These are phyloP conservation scores for Ischnura elegans DNA, from an alignment of 2,888 invertebrate genomes.

Conservation along the genomic window DNA sequence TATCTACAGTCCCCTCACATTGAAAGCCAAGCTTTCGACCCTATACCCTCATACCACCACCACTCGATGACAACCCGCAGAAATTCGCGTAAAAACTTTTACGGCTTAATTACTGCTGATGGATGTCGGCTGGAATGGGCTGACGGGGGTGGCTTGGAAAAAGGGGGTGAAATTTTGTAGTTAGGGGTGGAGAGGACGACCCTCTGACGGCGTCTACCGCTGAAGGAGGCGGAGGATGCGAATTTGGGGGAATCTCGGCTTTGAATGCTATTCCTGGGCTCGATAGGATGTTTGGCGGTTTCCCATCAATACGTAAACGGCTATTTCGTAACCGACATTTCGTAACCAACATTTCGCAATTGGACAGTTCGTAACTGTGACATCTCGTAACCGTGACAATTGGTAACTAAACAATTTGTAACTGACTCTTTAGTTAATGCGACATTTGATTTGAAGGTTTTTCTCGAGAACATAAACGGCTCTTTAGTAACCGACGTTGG, in stretches of 20 bases:
- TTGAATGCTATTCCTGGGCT: too few species aligned
- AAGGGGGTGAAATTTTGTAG: neutral
- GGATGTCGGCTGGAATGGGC: constrained; percentile 2
- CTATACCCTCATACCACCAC: neutral
- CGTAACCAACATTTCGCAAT: too few species aligned
- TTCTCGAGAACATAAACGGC: too few species aligned
- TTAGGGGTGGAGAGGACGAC: neutral
- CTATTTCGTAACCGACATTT: too few species aligned
- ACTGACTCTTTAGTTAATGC: too few species aligned
- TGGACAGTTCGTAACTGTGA: too few species aligned
- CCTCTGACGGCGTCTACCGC: neutral
- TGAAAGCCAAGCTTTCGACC: neutral
- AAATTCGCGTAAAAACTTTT: constrained; percentile 55
- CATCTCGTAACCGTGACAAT: too few species aligned
- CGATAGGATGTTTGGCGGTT: too few species aligned
- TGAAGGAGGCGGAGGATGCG: neutral
- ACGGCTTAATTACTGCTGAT: constrained; percentile 62
- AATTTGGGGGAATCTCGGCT: neutral
- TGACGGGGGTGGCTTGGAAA: neutral
- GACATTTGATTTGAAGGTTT: too few species aligned
- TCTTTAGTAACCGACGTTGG: too few species aligned
- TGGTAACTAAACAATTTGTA: too few species aligned
- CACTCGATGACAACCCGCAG: neutral
- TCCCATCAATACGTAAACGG: too few species aligned
- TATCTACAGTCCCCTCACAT: neutral